phyloP scores from a whole-genome alignment of 2,113 vertebrate species.

The Phalacrocorax pelagicus region DNA sequence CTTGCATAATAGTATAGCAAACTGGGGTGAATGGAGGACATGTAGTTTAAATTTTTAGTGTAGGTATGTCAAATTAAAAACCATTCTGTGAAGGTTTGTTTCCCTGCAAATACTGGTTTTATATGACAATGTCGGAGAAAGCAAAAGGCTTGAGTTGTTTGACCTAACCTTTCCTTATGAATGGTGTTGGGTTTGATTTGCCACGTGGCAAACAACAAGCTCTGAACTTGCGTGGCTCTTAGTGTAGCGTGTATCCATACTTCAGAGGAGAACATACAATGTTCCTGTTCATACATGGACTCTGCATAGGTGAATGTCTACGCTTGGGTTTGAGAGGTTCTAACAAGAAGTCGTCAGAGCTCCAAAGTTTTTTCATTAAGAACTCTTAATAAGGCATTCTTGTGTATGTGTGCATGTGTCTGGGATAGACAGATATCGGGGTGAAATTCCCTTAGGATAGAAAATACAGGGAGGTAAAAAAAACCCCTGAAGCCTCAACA shows the following conservation, averaged over 20 bases:
- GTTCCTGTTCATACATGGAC: background rate
- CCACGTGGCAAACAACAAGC: background rate
- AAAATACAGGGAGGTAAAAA: background rate
- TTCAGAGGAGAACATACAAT: background rate
- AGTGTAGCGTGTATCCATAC: rapidly evolving
- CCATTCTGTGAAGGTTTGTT: background rate
- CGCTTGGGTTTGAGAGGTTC: background rate
- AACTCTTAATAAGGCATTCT: background rate
- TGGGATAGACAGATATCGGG: background rate
- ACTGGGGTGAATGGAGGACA: background rate
- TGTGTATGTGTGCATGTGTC: rapidly evolving
- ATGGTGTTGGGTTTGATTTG: background rate
- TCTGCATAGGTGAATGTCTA: rapidly evolving
- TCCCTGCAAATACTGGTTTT: background rate
- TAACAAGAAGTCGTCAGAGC: background rate
- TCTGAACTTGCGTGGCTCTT: background rate
- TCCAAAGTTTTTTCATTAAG: background rate
- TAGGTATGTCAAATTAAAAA: background rate
- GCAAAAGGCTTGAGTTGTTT: background rate
- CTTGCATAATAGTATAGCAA: background rate
- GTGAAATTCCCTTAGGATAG: background rate
- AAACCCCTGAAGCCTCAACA: background rate
- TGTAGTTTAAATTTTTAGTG: background rate
- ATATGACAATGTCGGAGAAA: background rate
- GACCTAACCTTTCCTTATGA: background rate